Conservation (phyloP, 2,888 invertebrate species). For the Drosophila ezoana region DNA sequence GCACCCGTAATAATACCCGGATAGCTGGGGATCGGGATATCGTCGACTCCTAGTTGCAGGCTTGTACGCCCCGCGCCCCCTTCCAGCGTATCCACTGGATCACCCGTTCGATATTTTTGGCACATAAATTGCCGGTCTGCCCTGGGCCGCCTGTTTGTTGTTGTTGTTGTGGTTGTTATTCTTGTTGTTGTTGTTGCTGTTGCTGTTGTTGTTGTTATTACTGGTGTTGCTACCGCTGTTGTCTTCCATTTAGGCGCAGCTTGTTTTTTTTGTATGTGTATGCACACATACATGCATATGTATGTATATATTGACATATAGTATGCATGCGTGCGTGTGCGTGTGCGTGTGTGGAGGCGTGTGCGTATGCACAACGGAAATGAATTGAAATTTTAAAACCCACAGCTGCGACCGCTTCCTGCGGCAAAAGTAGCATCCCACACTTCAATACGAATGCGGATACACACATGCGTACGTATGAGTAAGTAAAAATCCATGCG, state of each 20-base stretch:
- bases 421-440: conserved; percentile 77
- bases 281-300: neutral
- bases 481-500: conserved; percentile 17
- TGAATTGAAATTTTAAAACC: conserved; percentile 82
- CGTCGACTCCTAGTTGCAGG: conserved; percentile 17
- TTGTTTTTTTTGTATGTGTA: conserved; percentile 33
- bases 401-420: conserved; percentile 82
- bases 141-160: conserved; percentile 48
- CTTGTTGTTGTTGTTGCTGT: conserved; percentile 36
- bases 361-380: conserved; percentile 73
- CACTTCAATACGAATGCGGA: conserved; percentile 50
- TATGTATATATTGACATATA: neutral
- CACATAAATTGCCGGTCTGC: conserved; percentile 68
- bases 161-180: conserved; percentile 27
- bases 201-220: conserved; percentile 31
- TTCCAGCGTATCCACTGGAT: conserved; percentile 2
- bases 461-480: conserved; percentile 41
- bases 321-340: conserved; percentile 6
- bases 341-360: conserved; percentile 27
- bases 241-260: conserved; percentile 76
- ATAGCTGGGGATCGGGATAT: conserved; percentile 4
- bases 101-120: conserved; percentile 66
- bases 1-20: conserved; percentile 47
- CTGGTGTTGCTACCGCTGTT: conserved; percentile 43
- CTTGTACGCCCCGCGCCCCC: conserved; percentile 1